Percentiles rank a stretch among this genome's conserved stretches.
phyloP scores from a whole-genome alignment of 2,113 vertebrate species.

The Chionis minor region DNA sequence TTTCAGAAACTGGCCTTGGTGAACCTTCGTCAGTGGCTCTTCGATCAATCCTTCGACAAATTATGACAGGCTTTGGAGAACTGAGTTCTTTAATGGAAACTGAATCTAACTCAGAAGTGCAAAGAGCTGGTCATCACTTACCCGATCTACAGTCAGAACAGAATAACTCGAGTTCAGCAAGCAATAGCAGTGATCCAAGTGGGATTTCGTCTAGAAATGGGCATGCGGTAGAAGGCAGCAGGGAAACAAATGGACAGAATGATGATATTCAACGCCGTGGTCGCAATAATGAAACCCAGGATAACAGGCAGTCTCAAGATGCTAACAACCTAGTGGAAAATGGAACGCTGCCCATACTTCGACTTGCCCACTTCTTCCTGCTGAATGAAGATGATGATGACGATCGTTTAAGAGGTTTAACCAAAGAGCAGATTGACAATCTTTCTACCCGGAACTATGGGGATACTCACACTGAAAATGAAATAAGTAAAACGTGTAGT shows the following conservation, averaged over 20 bases:
- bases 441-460: conserved; percentile 91
- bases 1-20: conserved; percentile 87
- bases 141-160: neutral
- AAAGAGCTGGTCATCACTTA: conserved; percentile 40
- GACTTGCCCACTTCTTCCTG: conserved; percentile 91
- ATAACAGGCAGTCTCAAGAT: conserved; percentile 73
- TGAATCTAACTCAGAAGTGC: conserved; percentile 82
- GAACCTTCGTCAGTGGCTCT: conserved; percentile 90
- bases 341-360: conserved; percentile 88
- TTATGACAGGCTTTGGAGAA: conserved; percentile 94
- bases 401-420: conserved; percentile 86
- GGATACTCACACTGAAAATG: conserved; percentile 81
- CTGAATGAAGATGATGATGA: conserved; percentile 88
- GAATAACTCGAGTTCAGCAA: neutral
- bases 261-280: neutral
- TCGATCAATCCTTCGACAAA: conserved; percentile 90
- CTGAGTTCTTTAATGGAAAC: conserved; percentile 93
- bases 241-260: conserved; percentile 2
- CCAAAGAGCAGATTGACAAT: conserved; percentile 98
- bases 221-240: conserved; percentile 36
- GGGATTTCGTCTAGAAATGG: conserved; percentile 19
- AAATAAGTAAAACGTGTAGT: conserved; percentile 87
- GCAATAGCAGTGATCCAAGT: conserved; percentile 23
- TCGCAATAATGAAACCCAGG: neutral
- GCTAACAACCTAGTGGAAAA: conserved; percentile 88